Conservation (phyloP, 1,140 invertebrate genomes). For the Acromyrmex charruanus region DNA sequence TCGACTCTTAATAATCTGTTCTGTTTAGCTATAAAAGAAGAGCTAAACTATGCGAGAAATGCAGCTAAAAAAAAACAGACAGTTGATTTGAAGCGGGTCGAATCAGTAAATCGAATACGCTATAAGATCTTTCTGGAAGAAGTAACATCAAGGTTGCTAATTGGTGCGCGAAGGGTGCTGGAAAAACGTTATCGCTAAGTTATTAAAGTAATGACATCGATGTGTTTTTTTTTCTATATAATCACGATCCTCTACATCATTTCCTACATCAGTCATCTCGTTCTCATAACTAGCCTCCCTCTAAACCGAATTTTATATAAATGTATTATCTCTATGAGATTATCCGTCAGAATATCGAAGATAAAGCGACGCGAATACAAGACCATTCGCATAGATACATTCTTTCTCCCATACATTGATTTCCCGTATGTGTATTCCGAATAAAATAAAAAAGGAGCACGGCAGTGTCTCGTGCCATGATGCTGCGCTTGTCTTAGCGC, state of each 20-base stretch:
- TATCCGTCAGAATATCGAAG: conserved; percentile 10
- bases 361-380: neutral
- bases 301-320: conserved; percentile 40
- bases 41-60: no score
- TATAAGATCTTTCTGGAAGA: conserved; percentile 63
- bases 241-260: neutral
- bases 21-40: no score
- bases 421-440: neutral
- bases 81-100: no score
- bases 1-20: no score
- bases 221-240: conserved; percentile 24
- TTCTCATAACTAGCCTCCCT: neutral
- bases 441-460: neutral
- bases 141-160: conserved; percentile 69
- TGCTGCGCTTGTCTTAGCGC: no score
- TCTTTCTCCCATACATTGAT: neutral
- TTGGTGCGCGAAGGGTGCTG: conserved; percentile 73
- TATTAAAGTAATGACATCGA: conserved; percentile 63
- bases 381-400: conserved; percentile 14
- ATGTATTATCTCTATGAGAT: conserved; percentile 44
- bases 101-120: no score
- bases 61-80: no score
- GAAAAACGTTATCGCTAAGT: conserved; percentile 65
- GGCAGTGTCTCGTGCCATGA: no score
- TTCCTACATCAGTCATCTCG: neutral